These are phyloP conservation scores for Mechanitis messenoides DNA, from an alignment of 2,888 invertebrate species.

Conservation along the genomic window DNA sequence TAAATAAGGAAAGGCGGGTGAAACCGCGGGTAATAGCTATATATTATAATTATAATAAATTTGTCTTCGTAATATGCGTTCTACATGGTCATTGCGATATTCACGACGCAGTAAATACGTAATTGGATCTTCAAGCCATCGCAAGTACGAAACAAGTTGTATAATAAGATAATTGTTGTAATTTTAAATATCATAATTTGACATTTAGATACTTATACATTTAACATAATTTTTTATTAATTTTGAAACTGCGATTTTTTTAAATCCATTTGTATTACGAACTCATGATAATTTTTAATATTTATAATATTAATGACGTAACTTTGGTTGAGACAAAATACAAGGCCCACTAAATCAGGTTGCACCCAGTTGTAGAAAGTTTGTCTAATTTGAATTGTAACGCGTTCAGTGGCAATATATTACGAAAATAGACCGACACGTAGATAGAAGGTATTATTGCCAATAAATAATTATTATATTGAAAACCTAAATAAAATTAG, in stretches of 20 bases:
- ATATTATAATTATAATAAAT: too few relatives aligned
- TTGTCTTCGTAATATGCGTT: conserved; percentile 41
- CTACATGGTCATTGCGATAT: conserved; percentile 33
- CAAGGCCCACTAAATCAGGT: conserved; percentile 51
- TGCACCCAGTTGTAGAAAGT: conserved; percentile 27
- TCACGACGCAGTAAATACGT: conserved; percentile 39
- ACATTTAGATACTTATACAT: background rate
- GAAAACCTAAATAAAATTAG: background rate
- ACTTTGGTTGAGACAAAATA: conserved; percentile 42
- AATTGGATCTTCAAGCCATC: conserved; percentile 43
- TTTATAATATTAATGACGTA: conserved; percentile 38
- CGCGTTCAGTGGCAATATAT: conserved; percentile 18
- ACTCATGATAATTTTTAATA: background rate
- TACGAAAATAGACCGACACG: conserved; percentile 16
- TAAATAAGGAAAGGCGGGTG: too few relatives aligned
- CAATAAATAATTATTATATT: conserved; percentile 4
- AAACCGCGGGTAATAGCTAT: too few relatives aligned
- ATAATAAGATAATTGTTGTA: conserved; percentile 11
- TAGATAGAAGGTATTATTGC: conserved; percentile 5
- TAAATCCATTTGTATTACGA: too few relatives aligned
- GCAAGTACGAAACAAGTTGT: conserved; percentile 33
- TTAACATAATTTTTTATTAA: too few relatives aligned
- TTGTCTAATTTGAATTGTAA: conserved; percentile 22
- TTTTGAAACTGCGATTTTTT: too few relatives aligned
- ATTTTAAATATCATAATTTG: background rate